Conservation (phyloP, 2,113 vertebrate species). For the Terrapene triunguis region DNA sequence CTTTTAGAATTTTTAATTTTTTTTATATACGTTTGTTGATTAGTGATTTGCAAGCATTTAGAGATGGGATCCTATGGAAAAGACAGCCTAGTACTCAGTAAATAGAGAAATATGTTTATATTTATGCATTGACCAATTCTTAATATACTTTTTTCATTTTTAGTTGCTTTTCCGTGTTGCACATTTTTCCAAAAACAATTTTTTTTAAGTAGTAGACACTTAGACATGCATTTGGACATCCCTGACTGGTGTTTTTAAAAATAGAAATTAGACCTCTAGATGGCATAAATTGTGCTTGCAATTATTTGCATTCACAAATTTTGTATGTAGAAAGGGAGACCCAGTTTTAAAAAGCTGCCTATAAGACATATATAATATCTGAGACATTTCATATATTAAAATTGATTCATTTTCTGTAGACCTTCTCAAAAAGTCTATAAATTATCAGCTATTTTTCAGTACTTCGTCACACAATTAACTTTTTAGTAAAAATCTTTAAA, state of each 20-base stretch:
- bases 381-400: background rate
- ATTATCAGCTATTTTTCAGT: background rate
- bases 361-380: background rate
- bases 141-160: background rate
- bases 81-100: background rate
- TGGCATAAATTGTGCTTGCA: background rate
- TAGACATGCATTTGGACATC: background rate
- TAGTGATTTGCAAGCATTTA: background rate
- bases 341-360: background rate
- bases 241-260: background rate
- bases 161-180: background rate
- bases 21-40: background rate
- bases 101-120: background rate
- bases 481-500: background rate
- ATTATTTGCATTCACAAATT: background rate
- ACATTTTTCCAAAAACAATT: accelerated
- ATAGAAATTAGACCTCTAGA: background rate
- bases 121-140: accelerated
- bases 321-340: background rate
- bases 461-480: accelerated
- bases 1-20: background rate
- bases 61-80: background rate
- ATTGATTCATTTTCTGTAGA: background rate
- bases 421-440: background rate
- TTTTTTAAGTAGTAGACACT: background rate